phyloP scores from a whole-genome alignment of 2,888 invertebrate species.

The Leptinotarsa peninsularis region DNA sequence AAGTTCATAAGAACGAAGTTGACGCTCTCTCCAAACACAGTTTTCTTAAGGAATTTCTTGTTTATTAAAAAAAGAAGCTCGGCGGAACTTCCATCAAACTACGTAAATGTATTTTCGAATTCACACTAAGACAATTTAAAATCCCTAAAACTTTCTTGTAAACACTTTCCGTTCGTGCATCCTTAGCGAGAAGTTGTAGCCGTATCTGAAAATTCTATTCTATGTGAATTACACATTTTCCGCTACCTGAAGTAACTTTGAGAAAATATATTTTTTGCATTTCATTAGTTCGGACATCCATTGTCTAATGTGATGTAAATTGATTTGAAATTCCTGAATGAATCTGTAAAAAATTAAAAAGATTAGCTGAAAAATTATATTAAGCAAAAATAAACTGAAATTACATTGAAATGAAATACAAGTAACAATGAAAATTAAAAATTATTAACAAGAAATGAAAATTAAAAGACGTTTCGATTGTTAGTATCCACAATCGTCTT shows the following conservation, averaged over 20 bases:
- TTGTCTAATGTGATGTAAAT: too few species aligned
- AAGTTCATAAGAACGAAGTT: conserved; percentile 27
- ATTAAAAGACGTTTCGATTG: too few species aligned
- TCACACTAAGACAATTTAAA: conserved; percentile 42
- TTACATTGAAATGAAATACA: too few species aligned
- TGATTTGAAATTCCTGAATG: too few species aligned
- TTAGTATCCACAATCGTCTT: too few species aligned
- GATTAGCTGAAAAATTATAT: too few species aligned
- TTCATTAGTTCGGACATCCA: too few species aligned
- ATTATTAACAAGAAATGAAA: too few species aligned
- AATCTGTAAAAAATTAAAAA: too few species aligned
- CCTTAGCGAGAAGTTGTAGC: conserved; percentile 25
- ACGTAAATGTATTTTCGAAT: conserved; percentile 44
- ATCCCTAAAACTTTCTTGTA: conserved; percentile 44
- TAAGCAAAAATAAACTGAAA: too few species aligned
- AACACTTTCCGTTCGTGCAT: conserved; percentile 43
- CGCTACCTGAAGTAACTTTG: neutral
- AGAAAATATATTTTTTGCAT: neutral
- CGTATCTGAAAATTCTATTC: conserved; percentile 36
- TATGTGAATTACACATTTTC: conserved; percentile 36
- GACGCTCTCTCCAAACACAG: conserved; percentile 23
- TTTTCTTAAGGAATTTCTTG: conserved; percentile 39
- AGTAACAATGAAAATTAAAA: too few species aligned
- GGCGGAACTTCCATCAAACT: conserved; percentile 40
- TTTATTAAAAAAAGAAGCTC: conserved; percentile 40